Conservation (phyloP, 1,140 invertebrate species). For the Popillia japonica region DNA sequence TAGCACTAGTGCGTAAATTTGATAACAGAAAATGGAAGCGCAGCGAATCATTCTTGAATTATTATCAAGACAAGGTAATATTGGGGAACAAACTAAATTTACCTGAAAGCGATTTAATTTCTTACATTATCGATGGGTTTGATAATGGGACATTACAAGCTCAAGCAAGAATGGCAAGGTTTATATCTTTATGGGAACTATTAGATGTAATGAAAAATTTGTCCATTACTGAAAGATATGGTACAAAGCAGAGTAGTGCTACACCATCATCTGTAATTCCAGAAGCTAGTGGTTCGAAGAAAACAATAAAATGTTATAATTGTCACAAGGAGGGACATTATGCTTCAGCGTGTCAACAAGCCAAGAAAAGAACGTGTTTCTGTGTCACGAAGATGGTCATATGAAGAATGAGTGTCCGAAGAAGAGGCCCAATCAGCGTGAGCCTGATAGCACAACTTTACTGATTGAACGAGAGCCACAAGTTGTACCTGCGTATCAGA, state of each 20-base stretch:
- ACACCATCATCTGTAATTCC: not conserved
- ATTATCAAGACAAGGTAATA: too few species aligned
- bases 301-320: constrained; percentile 26
- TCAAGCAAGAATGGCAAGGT: constrained; percentile 32
- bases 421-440: constrained; percentile 18
- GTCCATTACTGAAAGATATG: not conserved
- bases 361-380: constrained; percentile 5
- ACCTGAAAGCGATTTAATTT: constrained; percentile 37
- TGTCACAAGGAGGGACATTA: constrained; percentile 23
- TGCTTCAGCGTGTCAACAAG: constrained; percentile 4
- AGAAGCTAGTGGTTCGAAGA: constrained; percentile 1
- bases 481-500: not conserved
- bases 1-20: too few species aligned
- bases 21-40: too few species aligned
- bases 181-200: not conserved
- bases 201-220: constrained; percentile 35
- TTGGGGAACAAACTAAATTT: constrained; percentile 35
- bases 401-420: not conserved
- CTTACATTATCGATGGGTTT: constrained; percentile 31
- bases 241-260: not conserved
- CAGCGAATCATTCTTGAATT: too few species aligned
- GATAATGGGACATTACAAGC: too few species aligned
- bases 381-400: constrained; percentile 12
- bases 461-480: constrained; percentile 6
- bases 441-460: constrained; percentile 22